These are phyloP conservation scores for Zygothrica quintamaculata DNA, from an alignment of 2,888 invertebrate genomes.

Conservation along the genomic window DNA sequence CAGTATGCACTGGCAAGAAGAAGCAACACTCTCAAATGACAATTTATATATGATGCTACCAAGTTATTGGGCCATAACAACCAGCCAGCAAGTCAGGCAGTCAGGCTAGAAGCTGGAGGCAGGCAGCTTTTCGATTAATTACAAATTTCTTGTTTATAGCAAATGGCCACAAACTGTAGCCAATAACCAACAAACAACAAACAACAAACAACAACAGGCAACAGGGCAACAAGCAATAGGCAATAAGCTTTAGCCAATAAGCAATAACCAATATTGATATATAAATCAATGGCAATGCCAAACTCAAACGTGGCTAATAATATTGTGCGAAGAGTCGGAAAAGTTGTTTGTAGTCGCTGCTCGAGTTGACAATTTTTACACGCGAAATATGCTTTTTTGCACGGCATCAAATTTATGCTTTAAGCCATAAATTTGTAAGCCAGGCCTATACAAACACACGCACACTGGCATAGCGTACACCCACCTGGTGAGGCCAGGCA, in stretches of 20 bases:
- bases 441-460: conserved; percentile 26
- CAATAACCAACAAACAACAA: no score
- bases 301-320: conserved; percentile 1
- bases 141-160: conserved; percentile 62
- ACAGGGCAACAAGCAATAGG: not conserved
- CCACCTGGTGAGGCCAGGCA: conserved; percentile 58
- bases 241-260: not conserved
- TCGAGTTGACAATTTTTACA: conserved; percentile 70
- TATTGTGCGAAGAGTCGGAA: conserved; percentile 26
- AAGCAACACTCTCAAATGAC: conserved; percentile 2
- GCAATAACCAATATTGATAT: not conserved
- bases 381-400: conserved; percentile 57
- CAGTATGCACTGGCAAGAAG: not conserved
- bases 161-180: conserved; percentile 35
- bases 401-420: conserved; percentile 52
- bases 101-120: no score
- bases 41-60: conserved; percentile 38
- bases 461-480: conserved; percentile 26
- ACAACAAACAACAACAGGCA: no score
- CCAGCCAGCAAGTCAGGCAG: conserved; percentile 19
- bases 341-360: conserved; percentile 34
- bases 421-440: conserved; percentile 46
- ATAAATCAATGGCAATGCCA: conserved; percentile 78
- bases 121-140: conserved; percentile 51
- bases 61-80: conserved; percentile 38